Evolutionary conservation across 2,797 vertebrate genomes (phyloP).

Genomic region (Scomberomorus guttatus): DNA sequence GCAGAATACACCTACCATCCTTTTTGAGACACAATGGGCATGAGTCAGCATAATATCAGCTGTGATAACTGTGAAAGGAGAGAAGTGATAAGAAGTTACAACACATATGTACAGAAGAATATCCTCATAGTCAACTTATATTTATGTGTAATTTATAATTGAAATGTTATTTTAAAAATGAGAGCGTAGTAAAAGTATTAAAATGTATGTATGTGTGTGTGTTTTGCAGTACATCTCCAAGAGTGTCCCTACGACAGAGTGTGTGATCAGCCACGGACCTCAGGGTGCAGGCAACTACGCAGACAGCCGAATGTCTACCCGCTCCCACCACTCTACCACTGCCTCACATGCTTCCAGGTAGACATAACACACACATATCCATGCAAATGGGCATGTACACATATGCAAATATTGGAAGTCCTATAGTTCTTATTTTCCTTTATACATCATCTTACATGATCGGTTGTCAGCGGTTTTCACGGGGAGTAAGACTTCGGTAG

Average conservation of each 20-base stretch:
- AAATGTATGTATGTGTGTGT: constrained; percentile 69
- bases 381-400: background rate
- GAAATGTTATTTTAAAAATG: background rate
- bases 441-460: background rate
- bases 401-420: background rate
- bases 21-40: constrained; percentile 31
- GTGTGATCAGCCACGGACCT: constrained; percentile 93
- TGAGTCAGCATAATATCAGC: constrained; percentile 60
- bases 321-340: constrained; percentile 96
- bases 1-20: constrained; percentile 37
- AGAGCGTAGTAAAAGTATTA: background rate
- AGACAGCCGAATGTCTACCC: constrained; percentile 94
- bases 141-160: background rate
- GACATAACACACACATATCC: background rate
- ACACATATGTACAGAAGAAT: constrained; percentile 10
- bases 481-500: background rate
- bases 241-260: constrained; percentile 93
- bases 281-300: constrained; percentile 94
- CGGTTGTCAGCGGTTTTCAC: background rate
- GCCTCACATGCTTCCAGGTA: constrained; percentile 96
- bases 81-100: constrained; percentile 1
- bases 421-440: background rate
- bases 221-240: constrained; percentile 93
- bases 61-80: constrained; percentile 13
- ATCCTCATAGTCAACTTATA: background rate